Base-by-base conservation (phyloP, 2,113 vertebrate genomes). In the Hyla sarda region DNA sequence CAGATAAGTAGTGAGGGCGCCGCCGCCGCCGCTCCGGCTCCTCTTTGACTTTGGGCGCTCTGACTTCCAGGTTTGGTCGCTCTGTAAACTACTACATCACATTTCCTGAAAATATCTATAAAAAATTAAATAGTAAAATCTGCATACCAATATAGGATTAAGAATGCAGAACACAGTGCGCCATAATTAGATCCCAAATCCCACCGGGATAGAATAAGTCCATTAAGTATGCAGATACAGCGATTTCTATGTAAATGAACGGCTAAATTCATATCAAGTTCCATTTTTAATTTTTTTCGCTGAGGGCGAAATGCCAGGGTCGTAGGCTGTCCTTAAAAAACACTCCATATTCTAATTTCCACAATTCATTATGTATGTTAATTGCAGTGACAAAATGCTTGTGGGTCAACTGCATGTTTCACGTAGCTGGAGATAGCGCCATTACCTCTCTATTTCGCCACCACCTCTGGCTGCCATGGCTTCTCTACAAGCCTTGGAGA, bases 201-300 rank as follows among this genome's bases (percentile, higher is more conserved):
- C 78, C 78, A 81, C n/a, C 2, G 78, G 78, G 78, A 74, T 34
- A 50, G 78, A 45, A 74, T 74, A 74, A 62, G 85, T 74, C 85
- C 82, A 74, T 87, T 81, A 87, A 82, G 85, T 62, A 86, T 87
- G 85, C 78, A 87, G 85, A 87, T 87, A 87, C 77, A 82, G 85
- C 74, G 85, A 87, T 87, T 87, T 87, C 85, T 80, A 87, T 87
- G 85, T 87, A 87, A 87, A 87, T 87, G 77, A 87, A 82, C 81
- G 85, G 77, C 85, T 73, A 82, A 80, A 86, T 60, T 86, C 76
- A 80, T 80, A 86, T 79, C 50, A 80, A 87, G 78, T 71, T 82
- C 41, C 52, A 23, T 50, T 74, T 87, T 81, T 54, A 71, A 54
- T 80, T 81, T 82, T 67, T 87, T 82, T 74, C 30, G 65, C 67